Evolutionary conservation across 2,797 vertebrate species (phyloP), one percentile per base, ranked within the genome.

Genomic region (Monodelphis domestica): DNA sequence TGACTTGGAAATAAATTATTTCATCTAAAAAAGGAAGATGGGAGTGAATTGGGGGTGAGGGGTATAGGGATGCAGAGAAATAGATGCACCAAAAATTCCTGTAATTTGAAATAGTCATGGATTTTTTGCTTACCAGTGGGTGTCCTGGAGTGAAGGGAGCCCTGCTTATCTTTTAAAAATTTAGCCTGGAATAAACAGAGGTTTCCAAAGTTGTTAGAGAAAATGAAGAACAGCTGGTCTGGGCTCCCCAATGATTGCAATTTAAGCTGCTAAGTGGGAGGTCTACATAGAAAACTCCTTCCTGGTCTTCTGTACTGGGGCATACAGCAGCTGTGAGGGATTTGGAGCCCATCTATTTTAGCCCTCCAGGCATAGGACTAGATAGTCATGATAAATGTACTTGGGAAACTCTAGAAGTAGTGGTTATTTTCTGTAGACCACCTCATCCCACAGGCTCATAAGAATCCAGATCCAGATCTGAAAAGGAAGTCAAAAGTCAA

Each of bases 1-100:
- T 88, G 87, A 38, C 51, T 93, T 93, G 55, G 26, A 87, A 89
- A 89, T 57, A 92, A 54, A 94, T 92, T 63, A 91, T 93, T 92
- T 93, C 52, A 90, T 24, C 90, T 93, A 57, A 57, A 94, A 88
- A 50, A 91, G 53, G 38, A 88, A 78, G 57, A 29, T 45, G 55
- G 29, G 28, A 57, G 30, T 56, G 17, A 26, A 45, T 78, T 3
- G 26, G 17, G 70, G 70, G 29, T 4, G n/a, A 21, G 17, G 70
- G 70, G 70, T 45, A 21, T 78, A 88, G 87, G 52, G 88, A 88
- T 53, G 30, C 26, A 52, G 70, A 84, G 54, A 88, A 59, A 84
- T 24, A 70, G n/a, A 89, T 57, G n/a, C 57, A 53, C 57, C 50
- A 90, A 1, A 93, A 93, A 94, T 90, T 88, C 5, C 70, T 90